phyloP scores from a whole-genome alignment of 92 coral and sea anemone genomes.

The Actinostola sp. region DNA sequence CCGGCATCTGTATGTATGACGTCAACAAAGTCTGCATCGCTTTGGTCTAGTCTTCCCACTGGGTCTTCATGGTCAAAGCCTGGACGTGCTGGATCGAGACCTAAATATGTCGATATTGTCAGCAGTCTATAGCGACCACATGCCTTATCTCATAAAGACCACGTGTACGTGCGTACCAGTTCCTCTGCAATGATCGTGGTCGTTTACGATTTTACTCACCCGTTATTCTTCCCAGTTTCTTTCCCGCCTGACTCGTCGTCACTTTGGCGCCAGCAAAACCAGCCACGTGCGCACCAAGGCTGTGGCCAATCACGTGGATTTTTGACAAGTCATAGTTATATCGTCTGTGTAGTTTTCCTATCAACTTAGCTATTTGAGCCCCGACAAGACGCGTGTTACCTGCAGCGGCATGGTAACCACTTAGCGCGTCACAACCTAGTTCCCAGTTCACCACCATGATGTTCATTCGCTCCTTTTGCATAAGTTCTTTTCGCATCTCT shows the following conservation, averaged over 20 bases:
- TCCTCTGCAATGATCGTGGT: too few relatives aligned
- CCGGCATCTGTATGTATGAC: constrained; percentile 85
- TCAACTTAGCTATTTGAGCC: constrained; percentile 61
- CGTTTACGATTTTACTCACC: too few relatives aligned
- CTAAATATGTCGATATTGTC: constrained; percentile 29
- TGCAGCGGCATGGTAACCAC: constrained; percentile 65
- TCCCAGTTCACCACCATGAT: constrained; percentile 88
- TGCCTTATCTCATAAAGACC: too few relatives aligned
- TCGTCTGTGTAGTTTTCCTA: constrained; percentile 40
- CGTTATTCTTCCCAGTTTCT: constrained; percentile 78
- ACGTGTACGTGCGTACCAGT: too few relatives aligned
- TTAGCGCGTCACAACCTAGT: constrained; percentile 51
- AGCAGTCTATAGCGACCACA: too few relatives aligned
- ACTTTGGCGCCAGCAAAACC: constrained; percentile 82
- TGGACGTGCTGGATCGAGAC: constrained; percentile 95
- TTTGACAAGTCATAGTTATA: constrained; percentile 44
- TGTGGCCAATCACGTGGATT: constrained; percentile 77
- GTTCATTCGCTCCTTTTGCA: constrained; percentile 67
- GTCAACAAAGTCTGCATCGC: constrained; percentile 93
- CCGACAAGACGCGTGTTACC: constrained; percentile 86
- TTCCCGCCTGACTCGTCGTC: too few relatives aligned
- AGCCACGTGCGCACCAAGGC: constrained; percentile 80
- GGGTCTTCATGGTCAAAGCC: constrained; percentile 67
- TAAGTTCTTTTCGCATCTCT: constrained; percentile 69
- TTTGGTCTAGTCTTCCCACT: constrained; percentile 84